Base-by-base conservation (phyloP, 2,113 vertebrate species). In the Paradoxurus hermaphroditus region DNA sequence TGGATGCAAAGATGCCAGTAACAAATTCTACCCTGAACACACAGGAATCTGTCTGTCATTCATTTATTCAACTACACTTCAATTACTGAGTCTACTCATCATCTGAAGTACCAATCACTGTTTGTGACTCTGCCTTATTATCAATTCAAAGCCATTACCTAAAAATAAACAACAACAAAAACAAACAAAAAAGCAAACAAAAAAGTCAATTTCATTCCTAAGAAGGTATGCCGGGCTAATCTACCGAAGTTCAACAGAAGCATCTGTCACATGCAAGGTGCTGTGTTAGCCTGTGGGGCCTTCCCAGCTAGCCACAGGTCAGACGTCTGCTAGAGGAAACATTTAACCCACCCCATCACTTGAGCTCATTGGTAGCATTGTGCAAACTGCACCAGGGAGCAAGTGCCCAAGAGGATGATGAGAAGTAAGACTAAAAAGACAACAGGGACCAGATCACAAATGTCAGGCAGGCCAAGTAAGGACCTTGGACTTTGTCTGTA, bases 1-100 rank as follows among this genome's bases (percentile, higher is more conserved):
- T 70, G 39, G 62, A 72, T 78, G 36, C 77, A 94, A 92, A 75
- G 73, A 25, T 79, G 18, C 63, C 70, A 56, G 39, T 62, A 90
- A 86, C 62, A 90, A 59, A 95, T 23, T 82, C 31, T 41, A 75
- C 56, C 68, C 18, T 59, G 44, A 73, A 36, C n/a, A 53, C 4
- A 51, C 18, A 70, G 9, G 90, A 65, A 78, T 56, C 79, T 14
- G 34, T 10, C 53, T 21, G 39, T 44, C 46, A 79, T 25, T 56
- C 83, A 29, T 21, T 59, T 77, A 78, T 19, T 84, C 13, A 14
- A 3, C 16, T n/a, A 6, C 27, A 15, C 41, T 78, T 84, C 53
- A 31, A 21, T 75, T 36, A 13, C 4, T 29, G 25, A 67, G 81
- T 87, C 8, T 2, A 29, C 49, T 31, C 70, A 65, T 41, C 53